A percentile compares a stretch with the other conserved stretches of the same genome.
Evolutionary conservation across 2,888 invertebrate genomes (phyloP).

Genomic region (Acanthosoma haemorrhoidale): DNA sequence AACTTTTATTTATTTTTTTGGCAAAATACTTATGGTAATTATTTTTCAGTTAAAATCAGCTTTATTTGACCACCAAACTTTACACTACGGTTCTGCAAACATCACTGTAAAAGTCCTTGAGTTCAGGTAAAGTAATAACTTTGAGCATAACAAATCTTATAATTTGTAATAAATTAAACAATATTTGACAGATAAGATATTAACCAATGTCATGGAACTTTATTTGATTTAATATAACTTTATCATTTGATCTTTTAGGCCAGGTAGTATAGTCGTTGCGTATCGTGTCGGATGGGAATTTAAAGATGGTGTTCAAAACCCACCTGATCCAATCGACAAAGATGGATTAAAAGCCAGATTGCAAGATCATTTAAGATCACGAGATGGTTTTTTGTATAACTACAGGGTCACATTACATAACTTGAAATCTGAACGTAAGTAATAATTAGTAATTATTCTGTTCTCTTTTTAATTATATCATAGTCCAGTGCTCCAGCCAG

Average conservation of each 20-base stretch:
- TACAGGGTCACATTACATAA: constrained; percentile 52
- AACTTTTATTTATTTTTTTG: background rate
- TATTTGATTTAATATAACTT: no score
- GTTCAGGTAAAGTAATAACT: constrained; percentile 59
- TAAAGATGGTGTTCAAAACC: constrained; percentile 49
- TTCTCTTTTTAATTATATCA: no score
- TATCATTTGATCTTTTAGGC: constrained; percentile 48
- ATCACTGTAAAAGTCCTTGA: constrained; percentile 57
- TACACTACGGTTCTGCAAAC: constrained; percentile 53
- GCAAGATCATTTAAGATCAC: constrained; percentile 49
- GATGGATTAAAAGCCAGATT: constrained; percentile 51
- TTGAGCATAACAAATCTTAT: no score
- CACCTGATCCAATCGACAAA: constrained; percentile 51
- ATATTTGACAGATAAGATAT: no score
- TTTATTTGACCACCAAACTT: constrained; percentile 52
- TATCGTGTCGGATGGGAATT: constrained; percentile 63
- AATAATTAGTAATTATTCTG: background rate
- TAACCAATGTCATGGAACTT: no score
- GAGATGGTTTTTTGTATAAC: constrained; percentile 51
- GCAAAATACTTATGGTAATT: background rate
- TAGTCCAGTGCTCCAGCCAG: no score
- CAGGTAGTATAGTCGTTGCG: constrained; percentile 60
- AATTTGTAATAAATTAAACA: no score
- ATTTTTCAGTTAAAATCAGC: constrained; percentile 51
- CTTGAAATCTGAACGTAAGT: constrained; percentile 49